Base-by-base conservation (phyloP, 2,888 invertebrate genomes). In the Belgica antarctica region DNA sequence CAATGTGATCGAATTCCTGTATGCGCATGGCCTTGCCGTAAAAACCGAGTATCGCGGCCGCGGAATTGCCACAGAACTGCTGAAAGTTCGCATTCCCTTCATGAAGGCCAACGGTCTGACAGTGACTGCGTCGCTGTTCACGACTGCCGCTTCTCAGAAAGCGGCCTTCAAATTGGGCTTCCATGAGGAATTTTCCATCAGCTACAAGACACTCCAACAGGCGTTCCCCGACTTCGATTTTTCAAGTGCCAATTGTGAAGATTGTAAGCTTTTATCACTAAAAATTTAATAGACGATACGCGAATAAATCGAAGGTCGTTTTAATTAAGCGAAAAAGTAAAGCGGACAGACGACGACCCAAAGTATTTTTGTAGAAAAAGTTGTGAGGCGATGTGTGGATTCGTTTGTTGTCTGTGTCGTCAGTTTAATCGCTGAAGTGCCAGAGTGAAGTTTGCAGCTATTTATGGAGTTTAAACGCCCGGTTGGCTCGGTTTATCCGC, bases 41-140 rank as follows among this genome's bases (percentile, higher is more conserved):
- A 47, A 31, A 19, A 12, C 31, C 3, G 17, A 31, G 5, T 68
- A 57, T 68, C 71, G 71, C 4, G 66, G 59, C 0, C 34, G 69
- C 17, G 71, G 71, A 27, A 12, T 71, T 34, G 71, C 69, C 5
- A 62, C 69, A 7, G 62, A 71, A 27, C 15, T 71, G n/a, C 24
- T 68, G 1, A 19, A 27, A 31, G 47, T 57, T n/a, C 52, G 68
- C n/a, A 28, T n/a, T 10, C 12, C 47, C 4, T 27, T 46, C 28
- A 34, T 57, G 34, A 27, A 31, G 10, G 19, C 17, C 2, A 17
- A 52, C 10, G 15, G 34, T 12, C 12, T 68, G 24, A n/a, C 31
- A 4, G 22, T 68, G 0, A 68, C 68, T 12, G 27, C 68, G 12
- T 28, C 57, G 15, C 28, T 47, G 1, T 68, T 68, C 57, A 68